Evolutionary conservation across 1,140 invertebrate species (phyloP), one percentile per base, ranked within the genome.

Genomic region (Bombus terrestris): DNA sequence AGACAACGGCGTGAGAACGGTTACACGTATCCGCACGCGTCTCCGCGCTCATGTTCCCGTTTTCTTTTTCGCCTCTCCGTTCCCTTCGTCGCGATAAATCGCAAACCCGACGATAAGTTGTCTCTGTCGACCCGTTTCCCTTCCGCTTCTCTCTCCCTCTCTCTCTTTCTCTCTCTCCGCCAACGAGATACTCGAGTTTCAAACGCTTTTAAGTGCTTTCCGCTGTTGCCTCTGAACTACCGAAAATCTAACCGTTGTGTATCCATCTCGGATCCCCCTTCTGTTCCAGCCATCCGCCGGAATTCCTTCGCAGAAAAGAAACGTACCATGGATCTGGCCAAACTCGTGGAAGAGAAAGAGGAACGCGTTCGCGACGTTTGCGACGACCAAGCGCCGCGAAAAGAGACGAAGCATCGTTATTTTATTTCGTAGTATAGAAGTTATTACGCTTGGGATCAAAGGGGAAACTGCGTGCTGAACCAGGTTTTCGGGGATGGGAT

Each of bases 131-230:
- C 41, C 68, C 43, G 64, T 47, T 91, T 87, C 47, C 47, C 18
- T 82, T 73, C 35, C 81, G 66, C 71, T 39, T 81, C 35, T 37
- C 37, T 66, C 47, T 73, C 43, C 79, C 35, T 37, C 37, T 66
- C 47, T 41, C 83, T 64, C 83, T 75, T 15, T 82, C 59, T 78
- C 28, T 81, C 35, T 15, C 35, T 41, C 64, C 43, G 76, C 41
- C 39, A 78, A 86, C 85, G 41, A 82, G 53, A 57, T 86, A 86
- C 88, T 83, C 80, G 71, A 76, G 82, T 92, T 90, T 90, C 88
- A 73, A 92, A 88, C 83, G 85, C 91, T 92, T 92, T 93, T 92
- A 93, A 93, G 93, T 93, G 92, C 92, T 93, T 94, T 94, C 85
- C 88, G 88, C 85, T 93, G 93, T 94, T 92, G 83, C 80, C 85